Conservation (phyloP, 2,113 vertebrate genomes). For the Ceratotherium simum region DNA sequence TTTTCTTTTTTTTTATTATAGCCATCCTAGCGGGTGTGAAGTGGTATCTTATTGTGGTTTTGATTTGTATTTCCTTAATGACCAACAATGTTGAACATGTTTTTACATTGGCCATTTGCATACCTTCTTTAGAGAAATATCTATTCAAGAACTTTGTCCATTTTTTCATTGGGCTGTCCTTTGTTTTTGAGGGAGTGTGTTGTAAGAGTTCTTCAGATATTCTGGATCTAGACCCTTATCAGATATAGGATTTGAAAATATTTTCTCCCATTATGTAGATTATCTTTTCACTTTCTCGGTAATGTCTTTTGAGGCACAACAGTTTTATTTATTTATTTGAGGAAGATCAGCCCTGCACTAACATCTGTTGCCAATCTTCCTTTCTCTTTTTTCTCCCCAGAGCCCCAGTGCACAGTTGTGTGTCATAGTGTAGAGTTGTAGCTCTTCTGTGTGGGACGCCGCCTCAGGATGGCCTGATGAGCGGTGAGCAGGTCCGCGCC, state of each 20-base stretch:
- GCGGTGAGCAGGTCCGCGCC: too few relatives aligned
- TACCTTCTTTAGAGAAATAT: neutral
- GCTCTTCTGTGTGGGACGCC: too few relatives aligned
- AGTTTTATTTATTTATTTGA: too few relatives aligned
- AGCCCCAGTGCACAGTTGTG: too few relatives aligned
- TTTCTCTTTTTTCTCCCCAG: too few relatives aligned
- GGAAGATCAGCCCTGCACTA: too few relatives aligned
- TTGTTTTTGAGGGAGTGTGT: neutral
- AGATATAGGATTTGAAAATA: neutral
- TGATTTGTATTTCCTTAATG: neutral
- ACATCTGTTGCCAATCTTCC: too few relatives aligned
- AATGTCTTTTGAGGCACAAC: too few relatives aligned
- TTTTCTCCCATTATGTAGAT: neutral
- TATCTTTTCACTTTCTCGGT: too few relatives aligned
- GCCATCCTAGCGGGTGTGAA: neutral
- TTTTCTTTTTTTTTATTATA: neutral
- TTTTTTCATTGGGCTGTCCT: neutral
- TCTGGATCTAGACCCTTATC: neutral
- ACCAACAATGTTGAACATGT: neutral
- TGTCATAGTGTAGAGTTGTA: too few relatives aligned
- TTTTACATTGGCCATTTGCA: neutral
- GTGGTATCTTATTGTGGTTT: neutral
- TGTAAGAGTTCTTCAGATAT: neutral
- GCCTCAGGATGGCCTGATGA: too few relatives aligned
- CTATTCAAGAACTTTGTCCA: neutral